Conservation (phyloP, 2,797 vertebrate species). For the Micropoecilia bifurca region DNA sequence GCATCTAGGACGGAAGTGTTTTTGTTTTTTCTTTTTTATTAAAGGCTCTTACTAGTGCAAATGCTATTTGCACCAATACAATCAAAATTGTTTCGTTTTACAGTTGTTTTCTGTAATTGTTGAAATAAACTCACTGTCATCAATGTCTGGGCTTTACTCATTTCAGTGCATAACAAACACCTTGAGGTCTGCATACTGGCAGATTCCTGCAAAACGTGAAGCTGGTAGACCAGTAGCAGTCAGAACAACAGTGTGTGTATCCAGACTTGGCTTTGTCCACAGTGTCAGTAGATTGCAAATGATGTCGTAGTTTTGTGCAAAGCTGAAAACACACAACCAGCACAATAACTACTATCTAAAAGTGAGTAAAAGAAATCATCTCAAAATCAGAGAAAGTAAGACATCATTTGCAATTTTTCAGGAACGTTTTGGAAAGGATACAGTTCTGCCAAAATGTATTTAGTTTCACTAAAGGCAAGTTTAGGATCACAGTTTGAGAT, state of each 20-base stretch:
- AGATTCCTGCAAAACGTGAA: neutral
- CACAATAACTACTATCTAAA: neutral
- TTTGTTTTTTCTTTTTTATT: neutral
- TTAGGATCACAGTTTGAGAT: neutral
- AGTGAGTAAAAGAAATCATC: neutral
- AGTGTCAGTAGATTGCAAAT: neutral
- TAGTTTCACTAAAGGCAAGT: neutral
- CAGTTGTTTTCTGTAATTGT: neutral
- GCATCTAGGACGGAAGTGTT: too few species aligned
- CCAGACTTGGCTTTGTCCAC: neutral
- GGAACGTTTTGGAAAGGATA: neutral
- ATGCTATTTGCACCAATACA: neutral
- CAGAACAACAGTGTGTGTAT: neutral
- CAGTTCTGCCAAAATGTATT: neutral
- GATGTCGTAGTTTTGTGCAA: neutral
- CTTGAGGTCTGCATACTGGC: constrained; percentile 20
- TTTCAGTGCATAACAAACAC: constrained; percentile 32
- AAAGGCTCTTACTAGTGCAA: neutral
- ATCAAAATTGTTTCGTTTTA: too few species aligned
- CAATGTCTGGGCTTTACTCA: neutral
- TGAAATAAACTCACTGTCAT: constrained; percentile 39
- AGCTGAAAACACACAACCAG: neutral
- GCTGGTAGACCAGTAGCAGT: neutral
- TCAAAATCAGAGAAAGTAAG: neutral
- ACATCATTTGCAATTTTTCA: neutral